Conservation (phyloP, 2,797 vertebrate genomes). For the Melanotaenia parkinsoni region DNA sequence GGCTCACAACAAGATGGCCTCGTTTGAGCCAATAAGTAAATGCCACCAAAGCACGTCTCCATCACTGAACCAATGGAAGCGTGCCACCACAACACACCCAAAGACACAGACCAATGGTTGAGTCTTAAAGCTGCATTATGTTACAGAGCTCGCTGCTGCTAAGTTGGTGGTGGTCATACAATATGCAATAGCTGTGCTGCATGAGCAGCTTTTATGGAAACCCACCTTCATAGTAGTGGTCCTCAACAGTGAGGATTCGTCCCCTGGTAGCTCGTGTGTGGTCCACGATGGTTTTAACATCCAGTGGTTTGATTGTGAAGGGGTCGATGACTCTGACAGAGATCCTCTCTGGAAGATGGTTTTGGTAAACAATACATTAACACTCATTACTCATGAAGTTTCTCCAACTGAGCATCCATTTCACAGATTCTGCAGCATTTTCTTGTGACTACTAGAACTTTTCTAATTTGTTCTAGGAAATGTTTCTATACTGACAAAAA, state of each 20-base stretch:
- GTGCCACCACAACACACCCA: constrained; percentile 51
- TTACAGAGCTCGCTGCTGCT: constrained; percentile 33
- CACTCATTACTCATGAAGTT: neutral
- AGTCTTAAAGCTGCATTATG: constrained; percentile 19
- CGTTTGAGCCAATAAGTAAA: constrained; percentile 61
- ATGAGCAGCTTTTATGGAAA: constrained; percentile 17
- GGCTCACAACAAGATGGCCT: constrained; percentile 30
- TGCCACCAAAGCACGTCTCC: constrained; percentile 52
- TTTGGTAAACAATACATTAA: neutral
- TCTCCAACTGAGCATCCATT: neutral
- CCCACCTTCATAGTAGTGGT: constrained; percentile 95
- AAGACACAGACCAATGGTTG: constrained; percentile 58
- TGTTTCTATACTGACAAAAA: neutral
- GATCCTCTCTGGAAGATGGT: constrained; percentile 87
- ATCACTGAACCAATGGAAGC: constrained; percentile 62
- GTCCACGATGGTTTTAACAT: constrained; percentile 91
- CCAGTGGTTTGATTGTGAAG: constrained; percentile 97
- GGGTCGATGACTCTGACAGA: constrained; percentile 89
- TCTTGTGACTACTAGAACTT: neutral
- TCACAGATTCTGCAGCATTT: neutral
- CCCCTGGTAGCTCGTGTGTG: constrained; percentile 89
- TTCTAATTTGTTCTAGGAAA: constrained; percentile 2
- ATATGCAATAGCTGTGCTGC: constrained; percentile 45
- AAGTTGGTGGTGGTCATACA: constrained; percentile 36
- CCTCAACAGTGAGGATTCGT: constrained; percentile 93